Conservation (phyloP, 2,797 vertebrate species). For the Cuculus canorus region DNA sequence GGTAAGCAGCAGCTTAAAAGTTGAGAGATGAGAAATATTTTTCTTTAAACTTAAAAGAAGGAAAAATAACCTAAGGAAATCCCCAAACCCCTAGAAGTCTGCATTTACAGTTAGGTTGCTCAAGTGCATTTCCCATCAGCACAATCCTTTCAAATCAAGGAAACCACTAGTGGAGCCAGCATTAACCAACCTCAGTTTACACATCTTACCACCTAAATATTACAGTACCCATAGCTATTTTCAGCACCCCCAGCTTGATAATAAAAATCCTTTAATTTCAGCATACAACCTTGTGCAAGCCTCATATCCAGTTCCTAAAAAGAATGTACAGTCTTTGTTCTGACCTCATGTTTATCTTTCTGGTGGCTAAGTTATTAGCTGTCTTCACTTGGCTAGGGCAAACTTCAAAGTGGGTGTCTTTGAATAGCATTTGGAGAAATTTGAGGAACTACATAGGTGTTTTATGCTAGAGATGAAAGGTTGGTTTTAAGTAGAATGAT, state of each 20-base stretch:
- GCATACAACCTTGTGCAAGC: not conserved
- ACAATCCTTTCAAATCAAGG: conserved; percentile 23
- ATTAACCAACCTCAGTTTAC: conserved; percentile 41
- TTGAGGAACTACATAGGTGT: conserved; percentile 47
- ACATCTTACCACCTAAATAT: conserved; percentile 29
- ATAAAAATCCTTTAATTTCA: conserved; percentile 37
- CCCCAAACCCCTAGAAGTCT: not conserved
- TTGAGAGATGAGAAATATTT: not conserved
- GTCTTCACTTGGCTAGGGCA: conserved; percentile 32
- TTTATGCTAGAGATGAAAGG: conserved; percentile 60
- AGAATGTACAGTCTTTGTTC: conserved; percentile 26
- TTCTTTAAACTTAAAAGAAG: not conserved
- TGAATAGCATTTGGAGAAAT: conserved; percentile 51
- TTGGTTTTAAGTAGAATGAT: conserved; percentile 57
- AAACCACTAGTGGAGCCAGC: conserved; percentile 16
- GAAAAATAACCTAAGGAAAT: conserved; percentile 24
- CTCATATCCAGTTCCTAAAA: not conserved
- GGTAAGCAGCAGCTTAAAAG: not conserved
- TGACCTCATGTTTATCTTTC: conserved; percentile 62
- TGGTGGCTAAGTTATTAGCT: conserved; percentile 63
- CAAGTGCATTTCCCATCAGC: conserved; percentile 41
- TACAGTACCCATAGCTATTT: conserved; percentile 19
- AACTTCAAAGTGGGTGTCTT: conserved; percentile 53
- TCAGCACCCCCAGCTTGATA: not conserved
- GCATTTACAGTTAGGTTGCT: conserved; percentile 32